Conservation (phyloP, 2,888 invertebrate species). For the Agapetus fuscipes region DNA sequence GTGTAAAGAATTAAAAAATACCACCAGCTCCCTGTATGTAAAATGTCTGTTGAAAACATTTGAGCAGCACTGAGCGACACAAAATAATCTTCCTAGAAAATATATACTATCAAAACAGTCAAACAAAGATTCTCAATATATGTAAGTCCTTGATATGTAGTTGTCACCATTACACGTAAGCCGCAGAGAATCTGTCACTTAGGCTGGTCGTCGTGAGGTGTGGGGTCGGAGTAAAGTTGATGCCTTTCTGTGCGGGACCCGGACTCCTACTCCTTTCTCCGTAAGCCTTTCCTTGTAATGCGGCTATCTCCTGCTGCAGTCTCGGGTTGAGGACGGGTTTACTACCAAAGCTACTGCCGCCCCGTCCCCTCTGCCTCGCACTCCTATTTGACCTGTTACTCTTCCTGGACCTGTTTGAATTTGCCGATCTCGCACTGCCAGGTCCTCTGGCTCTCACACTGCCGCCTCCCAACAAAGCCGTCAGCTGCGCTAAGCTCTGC, state of each 20-base stretch:
- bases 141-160: too few relatives aligned
- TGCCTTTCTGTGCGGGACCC: slow-evolving; percentile 26
- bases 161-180: too few relatives aligned
- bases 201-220: slow-evolving; percentile 35
- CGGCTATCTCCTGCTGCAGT: slow-evolving; percentile 40
- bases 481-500: slow-evolving; percentile 36
- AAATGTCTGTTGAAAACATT: too few relatives aligned
- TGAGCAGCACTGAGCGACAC: too few relatives aligned
- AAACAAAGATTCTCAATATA: too few relatives aligned
- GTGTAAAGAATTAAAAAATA: too few relatives aligned
- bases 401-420: slow-evolving; percentile 30
- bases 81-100: too few relatives aligned
- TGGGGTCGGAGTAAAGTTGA: slow-evolving; percentile 36
- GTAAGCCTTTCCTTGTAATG: slow-evolving; percentile 34
- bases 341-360: slow-evolving; percentile 35
- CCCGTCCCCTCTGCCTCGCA: slow-evolving; percentile 28
- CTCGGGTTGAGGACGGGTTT: slow-evolving; percentile 37
- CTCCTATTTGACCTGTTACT: slow-evolving; percentile 29
- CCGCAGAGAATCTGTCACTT: slow-evolving; percentile 41
- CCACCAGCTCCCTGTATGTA: too few relatives aligned
- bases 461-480: slow-evolving; percentile 33
- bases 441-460: slow-evolving; percentile 32
- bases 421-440: slow-evolving; percentile 38
- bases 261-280: slow-evolving; percentile 2
- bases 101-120: too few relatives aligned